Conservation (phyloP, 2,888 invertebrate species). For the Aproaerema taeniolella region DNA sequence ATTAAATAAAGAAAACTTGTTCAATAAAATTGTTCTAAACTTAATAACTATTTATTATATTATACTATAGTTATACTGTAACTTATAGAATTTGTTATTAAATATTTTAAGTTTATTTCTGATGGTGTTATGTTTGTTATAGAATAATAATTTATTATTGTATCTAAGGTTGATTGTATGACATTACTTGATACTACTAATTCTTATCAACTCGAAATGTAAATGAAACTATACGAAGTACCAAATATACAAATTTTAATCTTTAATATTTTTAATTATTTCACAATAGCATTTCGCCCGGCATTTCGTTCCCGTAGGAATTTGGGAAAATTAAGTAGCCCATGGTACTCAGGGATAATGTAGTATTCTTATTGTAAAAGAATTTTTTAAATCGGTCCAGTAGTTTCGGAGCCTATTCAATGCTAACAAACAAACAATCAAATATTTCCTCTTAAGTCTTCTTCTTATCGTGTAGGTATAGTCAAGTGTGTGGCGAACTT, state of each 20-base stretch:
- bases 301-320: too few relatives aligned
- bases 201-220: conserved; percentile 71
- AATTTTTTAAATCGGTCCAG: too few relatives aligned
- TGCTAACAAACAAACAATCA: too few relatives aligned
- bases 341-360: too few relatives aligned
- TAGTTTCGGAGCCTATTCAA: too few relatives aligned
- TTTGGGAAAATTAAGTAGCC: too few relatives aligned
- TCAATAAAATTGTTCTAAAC: conserved; percentile 73
- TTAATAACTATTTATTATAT: conserved; percentile 48
- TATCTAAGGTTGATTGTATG: conserved; percentile 49
- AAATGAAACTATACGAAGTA: conserved; percentile 76
- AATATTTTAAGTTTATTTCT: conserved; percentile 54
- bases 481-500: too few relatives aligned
- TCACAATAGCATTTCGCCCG: too few relatives aligned
- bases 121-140: conserved; percentile 57
- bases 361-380: too few relatives aligned
- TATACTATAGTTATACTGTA: conserved; percentile 46
- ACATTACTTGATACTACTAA: conserved; percentile 44
- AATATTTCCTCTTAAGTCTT: too few relatives aligned
- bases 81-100: conserved; percentile 67
- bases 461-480: too few relatives aligned
- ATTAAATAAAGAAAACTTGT: conserved; percentile 58
- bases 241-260: conserved; percentile 78
- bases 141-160: conserved; percentile 49
- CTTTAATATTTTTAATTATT: conserved; percentile 45